Conservation (phyloP, 2,888 invertebrate genomes). For the Dicycla oo region DNA sequence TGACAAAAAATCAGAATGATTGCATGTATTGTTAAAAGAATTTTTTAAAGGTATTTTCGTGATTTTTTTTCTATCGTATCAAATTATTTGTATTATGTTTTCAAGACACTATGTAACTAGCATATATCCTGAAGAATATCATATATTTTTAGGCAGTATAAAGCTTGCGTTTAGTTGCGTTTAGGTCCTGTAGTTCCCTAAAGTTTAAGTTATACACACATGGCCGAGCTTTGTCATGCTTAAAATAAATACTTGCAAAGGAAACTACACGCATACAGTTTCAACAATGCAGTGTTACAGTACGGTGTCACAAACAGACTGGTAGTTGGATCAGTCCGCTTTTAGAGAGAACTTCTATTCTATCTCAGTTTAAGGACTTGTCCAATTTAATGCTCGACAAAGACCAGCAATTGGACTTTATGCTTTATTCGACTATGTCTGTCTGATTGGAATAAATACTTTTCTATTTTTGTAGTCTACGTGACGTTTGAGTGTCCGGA, state of each 20-base stretch:
- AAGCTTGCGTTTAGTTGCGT: too few species aligned
- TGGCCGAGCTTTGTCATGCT: not conserved
- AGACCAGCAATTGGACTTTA: slow-evolving; percentile 18
- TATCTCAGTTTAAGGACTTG: slow-evolving; percentile 44
- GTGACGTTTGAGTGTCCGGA: not conserved
- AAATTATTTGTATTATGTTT: too few species aligned
- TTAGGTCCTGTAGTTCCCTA: too few species aligned
- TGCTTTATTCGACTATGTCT: slow-evolving; percentile 23
- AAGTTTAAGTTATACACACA: too few species aligned
- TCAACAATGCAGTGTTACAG: slow-evolving; percentile 7
- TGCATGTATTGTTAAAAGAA: too few species aligned
- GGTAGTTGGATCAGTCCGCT: slow-evolving; percentile 25
- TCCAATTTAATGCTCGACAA: slow-evolving; percentile 44
- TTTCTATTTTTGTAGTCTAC: not conserved
- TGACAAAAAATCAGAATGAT: too few species aligned
- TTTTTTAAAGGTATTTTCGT: too few species aligned
- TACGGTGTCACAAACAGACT: slow-evolving; percentile 19
- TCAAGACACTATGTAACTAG: too few species aligned
- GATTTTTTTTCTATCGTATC: too few species aligned
- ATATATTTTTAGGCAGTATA: too few species aligned
- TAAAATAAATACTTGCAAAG: not conserved
- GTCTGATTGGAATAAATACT: not conserved
- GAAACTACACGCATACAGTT: not conserved
- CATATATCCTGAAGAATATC: too few species aligned
- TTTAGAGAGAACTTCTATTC: slow-evolving; percentile 51